Conservation (phyloP, 1,140 invertebrate species). For the Heliconius congener region DNA sequence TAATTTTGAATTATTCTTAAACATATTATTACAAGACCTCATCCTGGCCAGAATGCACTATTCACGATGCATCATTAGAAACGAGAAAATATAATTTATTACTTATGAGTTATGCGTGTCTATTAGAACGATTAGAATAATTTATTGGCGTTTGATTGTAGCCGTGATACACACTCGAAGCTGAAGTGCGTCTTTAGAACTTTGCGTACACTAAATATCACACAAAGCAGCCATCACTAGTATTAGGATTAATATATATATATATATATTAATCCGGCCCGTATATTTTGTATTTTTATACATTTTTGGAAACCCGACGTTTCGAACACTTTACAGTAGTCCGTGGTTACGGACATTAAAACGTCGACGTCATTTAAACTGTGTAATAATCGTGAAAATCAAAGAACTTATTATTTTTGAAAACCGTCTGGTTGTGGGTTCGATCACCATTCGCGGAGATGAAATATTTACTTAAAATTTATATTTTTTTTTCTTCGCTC, state of each 20-base stretch:
- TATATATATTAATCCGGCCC: too few species aligned
- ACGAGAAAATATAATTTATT: conserved; percentile 46
- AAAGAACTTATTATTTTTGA: too few species aligned
- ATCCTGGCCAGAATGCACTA: conserved; percentile 24
- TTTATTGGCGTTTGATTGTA: conserved; percentile 46
- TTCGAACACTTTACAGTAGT: too few species aligned
- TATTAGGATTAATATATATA: not conserved
- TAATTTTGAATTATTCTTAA: not conserved
- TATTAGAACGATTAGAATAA: conserved; percentile 48
- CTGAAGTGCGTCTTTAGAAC: conserved; percentile 24
- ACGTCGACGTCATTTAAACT: too few species aligned
- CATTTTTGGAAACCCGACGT: too few species aligned
- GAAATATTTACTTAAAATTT: too few species aligned
- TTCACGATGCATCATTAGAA: conserved; percentile 40
- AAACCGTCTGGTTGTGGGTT: too few species aligned
- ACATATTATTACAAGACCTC: not conserved
- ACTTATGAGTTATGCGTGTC: conserved; percentile 41
- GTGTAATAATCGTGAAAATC: too few species aligned
- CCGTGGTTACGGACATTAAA: too few species aligned
- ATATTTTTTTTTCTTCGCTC: too few species aligned
- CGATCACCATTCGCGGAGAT: too few species aligned
- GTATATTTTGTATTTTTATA: too few species aligned
- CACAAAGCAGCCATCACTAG: conserved; percentile 6
- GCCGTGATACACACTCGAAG: conserved; percentile 37
- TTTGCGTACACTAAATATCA: conserved; percentile 22